Evolutionary conservation across 1,140 invertebrate species (phyloP).

Genomic region (Neoseiulus cucumeris): DNA sequence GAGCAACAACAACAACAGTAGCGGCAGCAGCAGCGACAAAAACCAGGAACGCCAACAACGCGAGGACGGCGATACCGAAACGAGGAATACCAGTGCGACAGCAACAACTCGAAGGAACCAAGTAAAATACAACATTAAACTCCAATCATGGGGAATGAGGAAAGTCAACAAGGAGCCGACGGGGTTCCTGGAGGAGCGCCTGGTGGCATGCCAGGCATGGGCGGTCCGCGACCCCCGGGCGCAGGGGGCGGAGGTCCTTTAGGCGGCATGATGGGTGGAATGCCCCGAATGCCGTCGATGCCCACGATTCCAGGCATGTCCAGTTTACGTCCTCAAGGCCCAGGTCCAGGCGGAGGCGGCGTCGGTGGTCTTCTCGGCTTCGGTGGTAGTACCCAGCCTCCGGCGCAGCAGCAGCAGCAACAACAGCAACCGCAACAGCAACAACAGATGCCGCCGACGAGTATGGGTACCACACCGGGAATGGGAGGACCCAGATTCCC

Average conservation of each 20-base stretch:
- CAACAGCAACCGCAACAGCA: too few relatives aligned
- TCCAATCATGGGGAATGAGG: slow-evolving; percentile 17
- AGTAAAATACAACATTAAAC: background rate
- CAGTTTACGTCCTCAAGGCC: slow-evolving; percentile 6
- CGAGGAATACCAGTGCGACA: background rate
- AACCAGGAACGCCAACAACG: too few relatives aligned
- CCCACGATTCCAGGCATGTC: slow-evolving; percentile 2
- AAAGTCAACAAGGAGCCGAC: slow-evolving; percentile 17
- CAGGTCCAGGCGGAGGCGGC: slow-evolving; percentile 11
- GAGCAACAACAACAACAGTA: too few relatives aligned
- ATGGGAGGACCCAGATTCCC: background rate
- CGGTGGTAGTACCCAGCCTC: background rate
- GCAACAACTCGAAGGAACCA: background rate
- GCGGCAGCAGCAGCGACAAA: too few relatives aligned
- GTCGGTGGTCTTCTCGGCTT: background rate
- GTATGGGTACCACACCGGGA: background rate
- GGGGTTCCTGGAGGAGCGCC: background rate
- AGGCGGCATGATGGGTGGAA: slow-evolving; percentile 10
- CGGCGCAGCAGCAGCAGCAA: too few relatives aligned
- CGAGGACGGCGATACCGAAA: background rate
- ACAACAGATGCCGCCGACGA: too few relatives aligned
- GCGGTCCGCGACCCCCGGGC: slow-evolving; percentile 15
- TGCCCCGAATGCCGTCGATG: slow-evolving; percentile 10
- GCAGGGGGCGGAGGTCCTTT: background rate
- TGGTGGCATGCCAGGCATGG: slow-evolving; percentile 10